A percentile compares a stretch with the other conserved stretches of the same genome.
phyloP scores from a whole-genome alignment of 2,113 vertebrate species.

The Siniperca knerii region DNA sequence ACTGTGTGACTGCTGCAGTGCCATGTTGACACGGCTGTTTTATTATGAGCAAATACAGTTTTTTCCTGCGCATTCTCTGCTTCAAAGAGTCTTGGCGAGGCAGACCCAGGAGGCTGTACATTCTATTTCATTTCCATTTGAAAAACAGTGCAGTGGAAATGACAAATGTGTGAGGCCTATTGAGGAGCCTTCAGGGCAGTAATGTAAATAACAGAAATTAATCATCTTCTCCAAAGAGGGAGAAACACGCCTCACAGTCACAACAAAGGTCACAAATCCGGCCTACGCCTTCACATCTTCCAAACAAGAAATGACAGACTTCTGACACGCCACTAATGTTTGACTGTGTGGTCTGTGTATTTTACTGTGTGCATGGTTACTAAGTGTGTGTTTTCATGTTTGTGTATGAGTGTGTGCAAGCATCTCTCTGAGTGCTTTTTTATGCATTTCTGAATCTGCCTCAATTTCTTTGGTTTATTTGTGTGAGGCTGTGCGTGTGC shows the following conservation, averaged over 20 bases:
- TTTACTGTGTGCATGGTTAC: background rate
- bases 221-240: slow-evolving; percentile 78
- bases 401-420: slow-evolving; percentile 10
- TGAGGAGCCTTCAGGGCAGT: slow-evolving; percentile 75
- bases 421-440: background rate
- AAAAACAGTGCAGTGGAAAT: slow-evolving; percentile 78
- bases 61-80: slow-evolving; percentile 35
- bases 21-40: slow-evolving; percentile 70
- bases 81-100: slow-evolving; percentile 60
- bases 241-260: slow-evolving; percentile 70
- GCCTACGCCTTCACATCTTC: slow-evolving; percentile 66
- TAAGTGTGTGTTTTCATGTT: slow-evolving; percentile 14
- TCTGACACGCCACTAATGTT: slow-evolving; percentile 68
- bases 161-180: slow-evolving; percentile 77
- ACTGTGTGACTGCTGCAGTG: slow-evolving; percentile 54
- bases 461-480: slow-evolving; percentile 46
- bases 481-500: slow-evolving; percentile 5
- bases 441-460: slow-evolving; percentile 35
- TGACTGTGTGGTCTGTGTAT: slow-evolving; percentile 56
- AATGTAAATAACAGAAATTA: slow-evolving; percentile 84
- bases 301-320: slow-evolving; percentile 75
- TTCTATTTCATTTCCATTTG: slow-evolving; percentile 81
- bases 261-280: slow-evolving; percentile 79
- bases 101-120: slow-evolving; percentile 72
- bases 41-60: slow-evolving; percentile 71